phyloP scores from a whole-genome alignment of 2,797 vertebrate species.

The Potorous gilbertii region DNA sequence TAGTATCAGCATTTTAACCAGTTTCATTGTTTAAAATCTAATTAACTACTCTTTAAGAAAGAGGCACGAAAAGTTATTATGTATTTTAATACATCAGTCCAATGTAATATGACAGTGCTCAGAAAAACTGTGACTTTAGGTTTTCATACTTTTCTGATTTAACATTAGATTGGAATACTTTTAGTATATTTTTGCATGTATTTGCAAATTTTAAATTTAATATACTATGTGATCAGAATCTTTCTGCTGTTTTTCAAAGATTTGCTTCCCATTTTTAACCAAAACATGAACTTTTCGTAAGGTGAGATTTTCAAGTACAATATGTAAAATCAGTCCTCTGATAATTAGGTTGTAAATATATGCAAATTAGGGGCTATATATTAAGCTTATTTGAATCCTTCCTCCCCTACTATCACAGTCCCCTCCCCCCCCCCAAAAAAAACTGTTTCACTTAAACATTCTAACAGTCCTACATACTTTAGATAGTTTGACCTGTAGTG shows the following conservation, averaged over 20 bases:
- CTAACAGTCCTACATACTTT: background rate
- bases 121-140: conserved; percentile 55
- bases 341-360: background rate
- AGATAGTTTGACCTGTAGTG: too few relatives aligned
- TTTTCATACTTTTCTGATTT: conserved; percentile 32
- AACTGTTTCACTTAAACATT: background rate
- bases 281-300: background rate
- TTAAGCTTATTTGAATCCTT: background rate
- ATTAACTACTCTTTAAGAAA: conserved; percentile 77
- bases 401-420: too few relatives aligned
- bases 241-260: background rate
- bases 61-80: conserved; percentile 73
- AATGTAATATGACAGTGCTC: conserved; percentile 66
- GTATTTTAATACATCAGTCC: conserved; percentile 77
- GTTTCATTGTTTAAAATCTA: conserved; percentile 81
- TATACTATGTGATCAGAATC: conserved; percentile 37
- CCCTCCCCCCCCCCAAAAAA: background rate
- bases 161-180: background rate
- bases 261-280: background rate
- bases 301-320: background rate
- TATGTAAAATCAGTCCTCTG: background rate
- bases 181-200: background rate
- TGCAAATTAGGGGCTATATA: background rate
- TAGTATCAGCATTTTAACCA: conserved; percentile 74
- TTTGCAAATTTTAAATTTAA: conserved; percentile 46